phyloP scores from a whole-genome alignment of 1,140 invertebrate species.

The Ceratina japonica region DNA sequence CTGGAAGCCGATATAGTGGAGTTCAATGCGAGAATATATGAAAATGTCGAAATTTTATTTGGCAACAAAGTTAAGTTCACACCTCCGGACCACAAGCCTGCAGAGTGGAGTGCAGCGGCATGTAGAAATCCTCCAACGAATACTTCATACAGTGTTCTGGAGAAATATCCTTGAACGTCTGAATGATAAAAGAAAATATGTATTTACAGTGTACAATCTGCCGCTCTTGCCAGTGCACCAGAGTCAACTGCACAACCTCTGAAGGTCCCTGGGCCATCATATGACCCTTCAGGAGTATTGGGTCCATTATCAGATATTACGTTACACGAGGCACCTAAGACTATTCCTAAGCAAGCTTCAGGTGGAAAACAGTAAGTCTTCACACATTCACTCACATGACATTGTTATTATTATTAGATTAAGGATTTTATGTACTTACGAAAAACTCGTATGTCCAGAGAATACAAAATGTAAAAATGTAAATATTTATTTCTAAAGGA shows the following conservation, averaged over 20 bases:
- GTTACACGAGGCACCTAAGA: slow-evolving; percentile 48
- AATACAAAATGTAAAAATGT: not conserved
- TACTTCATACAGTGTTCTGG: not conserved
- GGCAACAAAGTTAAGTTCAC: slow-evolving; percentile 77
- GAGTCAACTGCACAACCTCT: not conserved
- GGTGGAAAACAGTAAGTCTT: slow-evolving; percentile 61
- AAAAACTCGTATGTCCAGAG: not conserved
- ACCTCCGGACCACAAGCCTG: slow-evolving; percentile 73
- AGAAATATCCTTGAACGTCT: slow-evolving; percentile 5
- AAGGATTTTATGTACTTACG: not conserved
- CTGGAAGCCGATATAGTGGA: slow-evolving; percentile 83
- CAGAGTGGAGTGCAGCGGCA: slow-evolving; percentile 85
- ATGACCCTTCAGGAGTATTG: slow-evolving; percentile 42
- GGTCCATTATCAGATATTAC: slow-evolving; percentile 59
- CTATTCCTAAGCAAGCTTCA: slow-evolving; percentile 39
- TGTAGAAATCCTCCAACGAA: slow-evolving; percentile 80
- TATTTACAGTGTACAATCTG: not conserved
- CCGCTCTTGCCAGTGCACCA: too few species aligned
- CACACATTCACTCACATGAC: not conserved
- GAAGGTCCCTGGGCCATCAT: not conserved
- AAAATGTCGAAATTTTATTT: slow-evolving; percentile 85
- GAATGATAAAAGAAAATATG: not conserved
- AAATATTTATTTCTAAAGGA: too few species aligned
- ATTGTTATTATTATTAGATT: not conserved
- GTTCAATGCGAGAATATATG: slow-evolving; percentile 83